Evolutionary conservation across 2,888 invertebrate genomes (phyloP), one percentile per base, ranked within the genome.

Genomic region (Macaria liturata): DNA sequence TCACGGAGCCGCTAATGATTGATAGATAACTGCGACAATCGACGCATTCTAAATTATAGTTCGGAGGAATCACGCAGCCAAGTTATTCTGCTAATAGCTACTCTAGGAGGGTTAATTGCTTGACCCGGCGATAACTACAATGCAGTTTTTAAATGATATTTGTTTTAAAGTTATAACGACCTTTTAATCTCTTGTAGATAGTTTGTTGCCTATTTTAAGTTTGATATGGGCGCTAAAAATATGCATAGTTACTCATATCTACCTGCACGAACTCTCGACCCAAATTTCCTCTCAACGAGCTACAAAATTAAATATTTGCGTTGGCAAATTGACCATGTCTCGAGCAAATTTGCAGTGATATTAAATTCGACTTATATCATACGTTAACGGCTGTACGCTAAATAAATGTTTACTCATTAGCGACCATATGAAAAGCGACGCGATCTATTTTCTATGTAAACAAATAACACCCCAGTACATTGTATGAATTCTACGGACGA

Each of bases 1-100:
- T 63, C 68, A 66, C 59, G 54, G 61, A 59, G 57, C 46, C 57
- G 58, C 53, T 54, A 60, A 60, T 60, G 57, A 53, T 57, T 51
- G 32, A 9, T 30, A 42, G 61, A 66, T 66, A 64, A 60, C 34
- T 42, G 49, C 45, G 9, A 49, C 40, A 54, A 45, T 44, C 45
- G n/a, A 42, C 31, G 42, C n/a, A 47, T 46, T 49, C 54, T 54
- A 47, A 50, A 47, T 54, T 59, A 49, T 54, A 43, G 43, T 54
- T 54, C 39, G 37, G 34, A 37, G 5, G 3, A 43, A 46, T 54
- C 46, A 32, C n/a, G 44, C 20, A n/a, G 32, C 32, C n/a, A 31
- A 46, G n/a, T 48, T 57, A 46, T 6, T 6, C 2, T 37, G 34
- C 7, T 37, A 42, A 8, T 42, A 42, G 42, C 8, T 42, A 42